phyloP scores from a whole-genome alignment of 2,888 invertebrate species.

The Empis livida region DNA sequence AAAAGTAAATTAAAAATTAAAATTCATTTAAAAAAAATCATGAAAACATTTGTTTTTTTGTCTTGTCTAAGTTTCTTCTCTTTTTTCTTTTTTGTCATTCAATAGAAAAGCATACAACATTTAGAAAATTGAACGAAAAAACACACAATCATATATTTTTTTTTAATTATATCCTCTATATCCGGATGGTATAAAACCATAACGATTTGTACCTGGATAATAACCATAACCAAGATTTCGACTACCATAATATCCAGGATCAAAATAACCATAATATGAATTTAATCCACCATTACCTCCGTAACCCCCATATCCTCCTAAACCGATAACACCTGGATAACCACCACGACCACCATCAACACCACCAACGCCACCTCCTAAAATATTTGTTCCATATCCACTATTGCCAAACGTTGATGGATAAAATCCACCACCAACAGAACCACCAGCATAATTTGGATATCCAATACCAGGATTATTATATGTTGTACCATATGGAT shows the following conservation, averaged over 20 bases:
- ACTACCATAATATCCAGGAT: slow-evolving; percentile 40
- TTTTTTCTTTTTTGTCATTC: background rate
- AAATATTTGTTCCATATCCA: slow-evolving; percentile 8
- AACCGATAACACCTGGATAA: slow-evolving; percentile 6
- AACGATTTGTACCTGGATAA: slow-evolving; percentile 31
- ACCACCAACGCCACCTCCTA: background rate
- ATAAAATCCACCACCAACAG: slow-evolving; percentile 9
- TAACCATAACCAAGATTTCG: slow-evolving; percentile 48
- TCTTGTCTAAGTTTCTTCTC: too few species aligned
- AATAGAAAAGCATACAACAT: background rate
- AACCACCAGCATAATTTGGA: background rate
- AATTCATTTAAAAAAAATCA: too few species aligned
- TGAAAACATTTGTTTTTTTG: too few species aligned
- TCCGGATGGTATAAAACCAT: slow-evolving; percentile 22
- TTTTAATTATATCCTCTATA: slow-evolving; percentile 16
- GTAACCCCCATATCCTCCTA: slow-evolving; percentile 44
- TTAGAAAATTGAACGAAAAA: too few species aligned
- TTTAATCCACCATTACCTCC: slow-evolving; percentile 46
- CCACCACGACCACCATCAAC: slow-evolving; percentile 13
- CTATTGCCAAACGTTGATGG: slow-evolving; percentile 3
- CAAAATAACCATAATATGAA: slow-evolving; percentile 46
- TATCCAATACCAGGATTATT: background rate
- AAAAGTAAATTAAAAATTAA: too few species aligned
- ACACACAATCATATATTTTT: background rate
- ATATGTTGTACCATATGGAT: background rate